Evolutionary conservation across 2,797 vertebrate genomes (phyloP), one percentile per base, ranked within the genome.

Genomic region (Vespertilio murinus): DNA sequence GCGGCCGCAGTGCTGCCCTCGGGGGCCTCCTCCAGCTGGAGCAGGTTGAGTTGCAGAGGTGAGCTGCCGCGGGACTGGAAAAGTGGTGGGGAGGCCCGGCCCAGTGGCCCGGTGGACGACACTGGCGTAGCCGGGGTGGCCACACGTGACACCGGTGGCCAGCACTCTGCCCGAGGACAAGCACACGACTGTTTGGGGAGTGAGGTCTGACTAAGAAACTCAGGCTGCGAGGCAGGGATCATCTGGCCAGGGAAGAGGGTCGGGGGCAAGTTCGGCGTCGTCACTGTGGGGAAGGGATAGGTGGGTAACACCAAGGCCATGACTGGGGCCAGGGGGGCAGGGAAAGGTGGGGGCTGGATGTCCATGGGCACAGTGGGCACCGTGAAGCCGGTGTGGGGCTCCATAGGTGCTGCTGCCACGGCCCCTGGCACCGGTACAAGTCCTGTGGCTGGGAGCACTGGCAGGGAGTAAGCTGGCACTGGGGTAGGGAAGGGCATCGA

Each of bases 41-140:
- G 98, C 65, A 99, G 98, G 85, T 99, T 99, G 79, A 99, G 98
- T 96, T 99, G 99, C 88, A 99, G 98, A 0, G 99, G 99, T 0
- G 99, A 99, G 97, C 99, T 99, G 97, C 99, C 99, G 2, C 99
- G 98, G 0, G 99, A 99, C 96, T 99, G 99, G 80, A 99, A 99
- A 22, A 99, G 98, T 0, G 98, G 98, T 0, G 99, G 99, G 0
- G 99, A 98, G 16, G 98, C 86, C 5, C 98, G 98, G 78, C 99
- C 98, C 2, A 96, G 96, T 0, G 97, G 97, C 11, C 96, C 97
- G 0, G 96, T 23, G 0, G 98, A 98, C 1, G 97, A 97, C 0
- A 98, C 98, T 0, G 98, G 98, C 77, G 98, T 98, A n/a, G 77
- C 56, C 0, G 35, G 93, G 56, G 84, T 85, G 69, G 78, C 81